Evolutionary conservation across 64 coral and sea anemone genomes (phyloP), one percentile per base, ranked within the genome.

Genomic region (Stylophora pistillata): DNA sequence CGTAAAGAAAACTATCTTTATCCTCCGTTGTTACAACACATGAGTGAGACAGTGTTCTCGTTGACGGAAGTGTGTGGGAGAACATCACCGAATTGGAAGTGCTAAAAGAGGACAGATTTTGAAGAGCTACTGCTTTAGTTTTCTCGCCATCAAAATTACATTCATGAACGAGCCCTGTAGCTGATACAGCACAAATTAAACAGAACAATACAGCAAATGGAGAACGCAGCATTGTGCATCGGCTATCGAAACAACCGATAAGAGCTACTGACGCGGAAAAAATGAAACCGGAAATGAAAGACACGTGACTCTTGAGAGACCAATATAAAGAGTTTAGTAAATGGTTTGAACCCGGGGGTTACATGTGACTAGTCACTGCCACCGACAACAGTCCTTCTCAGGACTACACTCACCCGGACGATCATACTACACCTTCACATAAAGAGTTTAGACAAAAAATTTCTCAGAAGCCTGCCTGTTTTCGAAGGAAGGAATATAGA

Each of bases 141-240:
- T 30, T 26, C 21, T 32, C 7, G 2, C 34, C 80, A 66, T 83
- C 58, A 63, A 83, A 83, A 83, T 54, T 83, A 37, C 80, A 83
- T 53, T 83, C 26, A 27, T 83, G 28, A 83, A 53, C 80, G 13
- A 83, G 33, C 60, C 80, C 80, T 69, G 60, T 11, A 28, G 18
- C 11, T 26, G 68, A 69, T 64, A 64, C 17, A 83, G 62, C 3
- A 20, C 61, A 68, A 12, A 83, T 25, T 0, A 83, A 70, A 33
- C 34, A 27, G 10, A 66, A 21, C 30, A 32, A 37, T 30, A 31
- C 29, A 10, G 32, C 7, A 34, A 64, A 66, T 20, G 27, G 31
- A 16, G 32, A 69, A 13, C 62, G 62, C 13, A 30, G 13, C 80
- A 83, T 83, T 0, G 3, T 69, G 3, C 2, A 30, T 55, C 11